Percentiles rank a stretch among this genome's conserved stretches.
phyloP scores from a whole-genome alignment of 2,888 invertebrate genomes.

The Apoderus coryli region DNA sequence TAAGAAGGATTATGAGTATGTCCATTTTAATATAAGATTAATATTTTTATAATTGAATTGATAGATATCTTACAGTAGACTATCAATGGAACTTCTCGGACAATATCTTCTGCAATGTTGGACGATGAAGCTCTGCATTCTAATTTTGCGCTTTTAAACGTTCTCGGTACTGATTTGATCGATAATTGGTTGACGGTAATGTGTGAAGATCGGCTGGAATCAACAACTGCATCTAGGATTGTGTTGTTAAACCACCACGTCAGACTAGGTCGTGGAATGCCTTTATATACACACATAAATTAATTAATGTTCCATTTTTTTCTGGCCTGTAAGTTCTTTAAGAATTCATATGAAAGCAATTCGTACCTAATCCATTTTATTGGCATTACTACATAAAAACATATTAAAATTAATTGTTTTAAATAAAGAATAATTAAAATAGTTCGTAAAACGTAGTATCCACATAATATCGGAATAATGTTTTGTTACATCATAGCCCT shows the following conservation, averaged over 20 bases:
- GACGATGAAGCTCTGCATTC: slow-evolving; percentile 68
- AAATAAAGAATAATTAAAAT: too few species aligned
- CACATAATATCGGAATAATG: too few species aligned
- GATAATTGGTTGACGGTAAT: slow-evolving; percentile 62
- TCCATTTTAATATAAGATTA: too few species aligned
- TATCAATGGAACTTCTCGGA: slow-evolving; percentile 61
- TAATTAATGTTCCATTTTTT: slow-evolving; percentile 4
- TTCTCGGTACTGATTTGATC: slow-evolving; percentile 54
- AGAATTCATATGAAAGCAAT: too few species aligned
- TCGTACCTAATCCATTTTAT: too few species aligned
- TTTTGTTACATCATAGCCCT: too few species aligned
- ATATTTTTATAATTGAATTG: too few species aligned
- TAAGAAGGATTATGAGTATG: too few species aligned
- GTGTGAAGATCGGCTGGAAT: slow-evolving; percentile 45
- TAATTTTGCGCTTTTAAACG: slow-evolving; percentile 56
- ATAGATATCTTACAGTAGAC: slow-evolving; percentile 46
- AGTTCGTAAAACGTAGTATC: too few species aligned
- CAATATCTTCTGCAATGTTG: slow-evolving; percentile 50
- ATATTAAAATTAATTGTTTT: too few species aligned
- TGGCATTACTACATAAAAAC: too few species aligned
- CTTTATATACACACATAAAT: slow-evolving; percentile 37
- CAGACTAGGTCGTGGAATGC: slow-evolving; percentile 63
- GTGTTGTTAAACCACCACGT: slow-evolving; percentile 72
- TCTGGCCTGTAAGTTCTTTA: too few species aligned
- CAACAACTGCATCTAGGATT: slow-evolving; percentile 58